Conservation (phyloP, 2,888 invertebrate genomes). For the Axea sp. region DNA sequence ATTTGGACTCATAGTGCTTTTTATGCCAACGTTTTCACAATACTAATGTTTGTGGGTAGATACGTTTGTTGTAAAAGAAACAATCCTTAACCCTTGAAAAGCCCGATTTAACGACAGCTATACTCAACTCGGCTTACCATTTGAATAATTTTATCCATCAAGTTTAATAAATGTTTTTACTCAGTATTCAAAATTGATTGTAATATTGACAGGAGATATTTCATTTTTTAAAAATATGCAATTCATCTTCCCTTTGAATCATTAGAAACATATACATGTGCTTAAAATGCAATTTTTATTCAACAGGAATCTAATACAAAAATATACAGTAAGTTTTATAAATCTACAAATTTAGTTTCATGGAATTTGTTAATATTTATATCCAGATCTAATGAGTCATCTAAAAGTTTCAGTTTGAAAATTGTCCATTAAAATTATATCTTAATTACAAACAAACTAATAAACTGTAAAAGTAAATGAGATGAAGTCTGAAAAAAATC, state of each 20-base stretch:
- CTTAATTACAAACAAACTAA: too few species aligned
- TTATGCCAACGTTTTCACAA: conserved; percentile 18
- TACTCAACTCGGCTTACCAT: conserved; percentile 2
- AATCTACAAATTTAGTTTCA: too few species aligned
- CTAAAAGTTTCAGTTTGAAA: too few species aligned
- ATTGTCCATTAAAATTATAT: too few species aligned
- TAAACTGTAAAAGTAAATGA: too few species aligned
- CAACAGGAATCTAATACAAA: too few species aligned
- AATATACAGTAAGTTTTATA: too few species aligned
- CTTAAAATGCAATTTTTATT: neutral
- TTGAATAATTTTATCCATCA: conserved; percentile 29
- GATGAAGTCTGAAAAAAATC: too few species aligned
- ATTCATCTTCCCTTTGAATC: conserved; percentile 20
- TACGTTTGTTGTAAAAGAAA: conserved; percentile 20
- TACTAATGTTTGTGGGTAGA: conserved; percentile 43
- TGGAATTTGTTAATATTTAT: too few species aligned
- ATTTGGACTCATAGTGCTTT: conserved; percentile 4
- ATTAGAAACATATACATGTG: neutral
- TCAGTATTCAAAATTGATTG: conserved; percentile 13
- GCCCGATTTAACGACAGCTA: conserved; percentile 3
- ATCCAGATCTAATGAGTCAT: too few species aligned
- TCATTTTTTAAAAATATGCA: conserved; percentile 20
- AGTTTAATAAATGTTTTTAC: conserved; percentile 36
- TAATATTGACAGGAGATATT: conserved; percentile 34
- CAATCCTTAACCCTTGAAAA: conserved; percentile 13